A percentile compares a stretch with the other conserved stretches of the same genome.
phyloP scores from a whole-genome alignment of 2,888 invertebrate species.

The Imbricaverruca yamaguchii region DNA sequence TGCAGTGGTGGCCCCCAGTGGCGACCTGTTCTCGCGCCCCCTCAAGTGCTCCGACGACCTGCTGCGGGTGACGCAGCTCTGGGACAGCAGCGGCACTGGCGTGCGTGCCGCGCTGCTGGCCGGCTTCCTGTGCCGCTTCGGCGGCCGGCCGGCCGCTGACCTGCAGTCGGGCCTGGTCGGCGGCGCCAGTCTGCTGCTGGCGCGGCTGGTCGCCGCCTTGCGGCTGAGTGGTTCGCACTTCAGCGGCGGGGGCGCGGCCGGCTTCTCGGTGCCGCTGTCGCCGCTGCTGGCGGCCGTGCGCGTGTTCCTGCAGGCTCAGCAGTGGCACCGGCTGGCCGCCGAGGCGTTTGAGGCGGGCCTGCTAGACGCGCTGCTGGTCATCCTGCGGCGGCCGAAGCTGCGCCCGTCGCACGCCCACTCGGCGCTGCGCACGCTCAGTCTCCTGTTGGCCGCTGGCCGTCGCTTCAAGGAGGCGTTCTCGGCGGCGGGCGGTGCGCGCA shows the following conservation, averaged over 20 bases:
- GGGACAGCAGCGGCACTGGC: background rate
- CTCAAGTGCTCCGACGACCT: background rate
- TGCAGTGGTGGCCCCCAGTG: background rate
- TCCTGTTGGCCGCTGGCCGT: background rate
- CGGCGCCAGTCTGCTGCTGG: slow-evolving; percentile 1
- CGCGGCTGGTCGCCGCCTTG: background rate
- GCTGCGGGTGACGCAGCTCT: background rate
- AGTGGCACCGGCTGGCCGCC: background rate
- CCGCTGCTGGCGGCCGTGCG: background rate
- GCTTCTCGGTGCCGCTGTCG: background rate
- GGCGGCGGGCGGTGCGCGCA: background rate
- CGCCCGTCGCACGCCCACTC: background rate
- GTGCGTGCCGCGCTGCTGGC: slow-evolving; percentile 2
- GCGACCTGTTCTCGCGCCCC: background rate
- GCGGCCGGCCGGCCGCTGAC: background rate
- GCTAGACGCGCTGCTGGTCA: background rate
- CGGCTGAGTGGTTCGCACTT: slow-evolving; percentile 1
- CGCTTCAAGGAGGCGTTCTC: slow-evolving; percentile 1
- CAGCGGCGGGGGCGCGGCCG: background rate
- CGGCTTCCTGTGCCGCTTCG: slow-evolving; percentile 1
- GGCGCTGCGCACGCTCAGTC: background rate
- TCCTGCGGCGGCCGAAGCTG: background rate
- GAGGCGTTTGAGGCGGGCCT: background rate
- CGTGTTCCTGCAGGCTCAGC: background rate
- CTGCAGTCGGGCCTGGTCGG: background rate